Base-by-base conservation (phyloP, 2,888 invertebrate genomes). In the Hypolimnas misippus region DNA sequence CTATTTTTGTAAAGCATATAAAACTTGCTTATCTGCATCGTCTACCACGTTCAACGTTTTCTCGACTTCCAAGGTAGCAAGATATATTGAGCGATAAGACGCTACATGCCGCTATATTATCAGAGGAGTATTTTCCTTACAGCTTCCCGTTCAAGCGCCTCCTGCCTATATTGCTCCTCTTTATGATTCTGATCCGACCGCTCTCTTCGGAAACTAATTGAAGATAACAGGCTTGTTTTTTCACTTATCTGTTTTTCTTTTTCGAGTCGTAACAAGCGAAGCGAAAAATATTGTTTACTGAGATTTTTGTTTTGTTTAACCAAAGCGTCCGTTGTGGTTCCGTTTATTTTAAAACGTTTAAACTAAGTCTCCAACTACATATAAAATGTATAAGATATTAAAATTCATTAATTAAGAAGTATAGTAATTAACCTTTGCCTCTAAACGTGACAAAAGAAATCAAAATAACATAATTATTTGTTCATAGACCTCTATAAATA, bases 221-320 rank as follows among this genome's bases (percentile, higher is more conserved):
- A 86, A 87, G 83, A 85, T 86, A 88, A 86, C 84, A 84, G 85
- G 79, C 78, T 83, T 85, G 84, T 84, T 89, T 87, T 88, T 87
- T 82, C 79, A 78, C 73, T 72, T 76, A 76, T 77, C 73, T 68
- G 72, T 70, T 80, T 79, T 74, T 79, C 81, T 78, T 76, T 82
- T 86, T 85, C 73, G 72, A 63, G 51, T 57, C 44, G 54, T 38
- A 54, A 40, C 53, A 40, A 60, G 42, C 52, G 62, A 53, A 56
- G 57, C 57, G 52, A 44, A 50, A 59, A 59, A 53, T 62, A 62
- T 62, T 51, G 58, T 58, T 58, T 55, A 42, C 55, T 25, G 38
- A 58, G 54, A 38, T 46, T 55, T 60, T 65, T 16, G 31, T 42
- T 57, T 65, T 57, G 17, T 57, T 49, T 57, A 17, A 54, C 52